These are phyloP conservation scores for Styela clava DNA, from an alignment of 23 tunicate species.

Conservation along the genomic window DNA sequence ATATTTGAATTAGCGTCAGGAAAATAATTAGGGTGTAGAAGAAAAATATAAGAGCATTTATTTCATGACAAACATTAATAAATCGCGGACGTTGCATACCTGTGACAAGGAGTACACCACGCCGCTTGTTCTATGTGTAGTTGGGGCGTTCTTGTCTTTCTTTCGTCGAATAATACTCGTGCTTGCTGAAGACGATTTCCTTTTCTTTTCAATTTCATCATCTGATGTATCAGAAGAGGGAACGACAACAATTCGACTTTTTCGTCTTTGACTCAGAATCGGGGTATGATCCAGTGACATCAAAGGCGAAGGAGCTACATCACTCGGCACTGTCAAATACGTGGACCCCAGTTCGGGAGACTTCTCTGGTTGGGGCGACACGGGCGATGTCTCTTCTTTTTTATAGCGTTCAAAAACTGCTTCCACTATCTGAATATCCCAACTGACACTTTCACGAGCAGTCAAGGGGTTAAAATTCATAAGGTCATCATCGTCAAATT, in stretches of 20 bases:
- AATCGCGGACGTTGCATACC: conserved; percentile 21
- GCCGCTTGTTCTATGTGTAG: conserved; percentile 13
- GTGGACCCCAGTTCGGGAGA: not conserved
- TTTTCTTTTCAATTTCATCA: not conserved
- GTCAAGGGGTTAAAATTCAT: conserved; percentile 44
- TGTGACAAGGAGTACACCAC: conserved; percentile 23
- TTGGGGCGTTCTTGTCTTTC: not conserved
- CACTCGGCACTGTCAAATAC: conserved; percentile 12
- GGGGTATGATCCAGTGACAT: conserved; percentile 22
- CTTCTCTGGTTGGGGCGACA: not conserved
- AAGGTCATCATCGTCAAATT: conserved; percentile 55
- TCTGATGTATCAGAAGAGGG: conserved; percentile 12
- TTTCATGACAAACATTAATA: too few relatives aligned
- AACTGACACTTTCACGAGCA: conserved; percentile 67
- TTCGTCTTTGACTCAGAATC: conserved; percentile 9
- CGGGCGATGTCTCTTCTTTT: conserved; percentile 34
- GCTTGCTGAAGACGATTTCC: not conserved
- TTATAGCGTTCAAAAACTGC: conserved; percentile 63
- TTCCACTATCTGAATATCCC: conserved; percentile 84
- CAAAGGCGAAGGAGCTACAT: conserved; percentile 14
- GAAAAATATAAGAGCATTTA: too few relatives aligned
- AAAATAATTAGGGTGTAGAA: too few relatives aligned
- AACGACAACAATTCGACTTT: conserved; percentile 26
- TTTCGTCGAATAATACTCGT: not conserved
- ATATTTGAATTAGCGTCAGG: too few relatives aligned